Evolutionary conservation across 1,140 invertebrate genomes (phyloP).

Genomic region (Leptinotarsa texana): DNA sequence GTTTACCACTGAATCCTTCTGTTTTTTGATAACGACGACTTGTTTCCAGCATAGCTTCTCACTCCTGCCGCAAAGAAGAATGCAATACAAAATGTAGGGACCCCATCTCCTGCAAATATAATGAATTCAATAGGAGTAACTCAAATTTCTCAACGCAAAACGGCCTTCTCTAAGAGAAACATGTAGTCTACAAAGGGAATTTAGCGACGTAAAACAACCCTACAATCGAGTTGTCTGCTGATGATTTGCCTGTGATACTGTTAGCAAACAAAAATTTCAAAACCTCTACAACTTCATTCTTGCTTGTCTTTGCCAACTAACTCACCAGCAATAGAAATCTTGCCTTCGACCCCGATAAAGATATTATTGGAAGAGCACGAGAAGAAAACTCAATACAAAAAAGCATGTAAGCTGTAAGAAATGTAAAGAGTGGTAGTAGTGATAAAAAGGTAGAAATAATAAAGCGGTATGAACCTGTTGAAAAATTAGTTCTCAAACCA

Average conservation of each 20-base stretch:
- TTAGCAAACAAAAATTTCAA: not conserved
- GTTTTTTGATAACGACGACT: conserved; percentile 12
- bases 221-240: not conserved
- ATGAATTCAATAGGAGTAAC: not conserved
- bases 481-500: too few relatives aligned
- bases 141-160: not conserved
- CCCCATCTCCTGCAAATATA: not conserved
- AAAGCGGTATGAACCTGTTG: too few relatives aligned
- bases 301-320: not conserved
- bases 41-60: not conserved
- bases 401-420: too few relatives aligned
- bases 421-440: too few relatives aligned
- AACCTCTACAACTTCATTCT: not conserved
- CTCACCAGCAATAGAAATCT: not conserved
- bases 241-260: not conserved
- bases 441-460: too few relatives aligned
- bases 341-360: too few relatives aligned
- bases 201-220: not conserved
- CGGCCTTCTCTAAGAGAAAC: not conserved
- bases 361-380: too few relatives aligned
- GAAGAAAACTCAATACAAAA: too few relatives aligned
- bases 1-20: not conserved
- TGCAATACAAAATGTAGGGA: not conserved
- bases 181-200: too few relatives aligned
- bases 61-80: not conserved